Evolutionary conservation across 2,888 invertebrate species (phyloP), one percentile per base, ranked within the genome.

Genomic region (Penaeus monodon): DNA sequence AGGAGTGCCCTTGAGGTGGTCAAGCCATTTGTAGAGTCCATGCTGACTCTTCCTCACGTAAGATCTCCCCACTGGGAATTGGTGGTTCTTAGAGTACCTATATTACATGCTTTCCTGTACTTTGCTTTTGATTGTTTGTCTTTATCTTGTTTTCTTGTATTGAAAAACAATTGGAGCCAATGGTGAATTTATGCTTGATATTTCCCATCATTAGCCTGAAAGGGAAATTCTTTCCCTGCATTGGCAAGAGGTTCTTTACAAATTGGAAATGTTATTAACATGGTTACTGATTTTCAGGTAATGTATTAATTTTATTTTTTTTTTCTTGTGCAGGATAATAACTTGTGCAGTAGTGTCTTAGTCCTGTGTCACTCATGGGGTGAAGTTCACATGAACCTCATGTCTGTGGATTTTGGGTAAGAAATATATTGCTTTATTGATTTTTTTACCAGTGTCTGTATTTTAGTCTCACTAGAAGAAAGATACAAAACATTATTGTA

Each of bases 31-130:
- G 64, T 82, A 66, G 24, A 81, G 8, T 64, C 65, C 27, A 86
- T 86, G 86, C 86, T 86, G 57, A 86, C 82, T 49, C 77, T 63
- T 22, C 82, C 82, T 4, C 86, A 86, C 70, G 86, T 86, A 63
- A 76, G 86, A 81, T 29, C 66, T 17, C 57, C 57, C 14, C 17
- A 57, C 14, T 14, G 57, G 57, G 57, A 20, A 57, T 20, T 57
- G 14, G 57, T 3, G 57, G 17, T 17, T 57, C 57, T 57, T 57
- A 57, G 57, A 57, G 17, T 17, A 12, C 17, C 17, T 57, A 57
- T 57, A 57, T 57, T 17, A 17, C 57, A 17, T 57, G 1, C 57
- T 57, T 57, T 57, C 17, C 2, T 57, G 14, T 57, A 14, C 0
- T 57, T 1, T 20, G 10, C 17, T 57, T 20, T 57, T 17, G 1